Evolutionary conservation across 1,140 invertebrate species (phyloP), one percentile per base, ranked within the genome.

Genomic region (Marisa cornuarietis): DNA sequence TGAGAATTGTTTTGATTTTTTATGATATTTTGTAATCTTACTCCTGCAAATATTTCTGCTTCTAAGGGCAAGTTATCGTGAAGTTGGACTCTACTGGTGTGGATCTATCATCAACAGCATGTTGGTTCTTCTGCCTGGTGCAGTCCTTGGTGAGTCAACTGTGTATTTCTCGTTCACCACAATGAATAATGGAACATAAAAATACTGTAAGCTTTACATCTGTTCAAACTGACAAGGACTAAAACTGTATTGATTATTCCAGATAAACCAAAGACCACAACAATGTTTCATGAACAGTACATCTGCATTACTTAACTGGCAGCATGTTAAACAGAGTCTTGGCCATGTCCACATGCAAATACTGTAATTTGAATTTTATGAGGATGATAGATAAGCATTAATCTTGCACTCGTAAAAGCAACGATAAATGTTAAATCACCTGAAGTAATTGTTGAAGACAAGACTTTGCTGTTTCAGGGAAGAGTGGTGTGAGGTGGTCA

Each of bases 41-140:
- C 20, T 65, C 20, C 71, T 31, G 24, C 13, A 20, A 78, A 66
- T 71, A 13, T 49, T 68, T 66, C 10, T 83, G 20, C 62, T 71
- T 89, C 82, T 73, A 79, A 90, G 88, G 20, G 79, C 82, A 65
- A 84, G 83, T 72, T 89, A 87, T 71, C 76, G 86, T 26, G 81
- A 85, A n/a, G 81, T 88, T 58, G 85, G 86, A 20, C 80, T 90
- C 24, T 90, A 87, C 79, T 90, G 89, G 89, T 81, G 85, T 68
- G 89, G 89, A 5, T 88, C 89, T 24, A 85, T 90, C 58, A 71
- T 83, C 22, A 85, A 89, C 61, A 87, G 87, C 79, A 86, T 89
- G 85, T 79, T 89, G 58, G 87, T 90, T 0, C 82, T 89, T 42
- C 72, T 90, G 42, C 82, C 84, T 65, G 89, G 87, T 62, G 84